Conservation (phyloP, 2,888 invertebrate genomes). For the Boloria selene region DNA sequence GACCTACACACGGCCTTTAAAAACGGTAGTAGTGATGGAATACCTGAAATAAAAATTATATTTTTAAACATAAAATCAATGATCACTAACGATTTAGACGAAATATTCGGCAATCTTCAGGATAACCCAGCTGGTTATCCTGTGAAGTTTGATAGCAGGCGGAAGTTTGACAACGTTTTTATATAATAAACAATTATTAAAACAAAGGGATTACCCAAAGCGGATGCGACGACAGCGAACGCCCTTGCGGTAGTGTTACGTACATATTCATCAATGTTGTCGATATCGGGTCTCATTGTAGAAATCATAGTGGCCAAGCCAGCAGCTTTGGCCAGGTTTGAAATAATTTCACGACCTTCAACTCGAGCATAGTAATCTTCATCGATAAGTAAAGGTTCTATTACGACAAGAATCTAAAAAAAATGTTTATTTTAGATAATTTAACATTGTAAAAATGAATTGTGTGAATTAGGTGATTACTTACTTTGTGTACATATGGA, state of each 20-base stretch:
- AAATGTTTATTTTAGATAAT: slow-evolving; percentile 17
- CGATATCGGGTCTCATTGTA: slow-evolving; percentile 99
- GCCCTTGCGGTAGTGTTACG: slow-evolving; percentile 99
- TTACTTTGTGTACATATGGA: slow-evolving; percentile 98
- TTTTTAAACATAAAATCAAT: no score
- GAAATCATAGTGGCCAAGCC: slow-evolving; percentile 99
- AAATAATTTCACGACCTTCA: slow-evolving; percentile 99
- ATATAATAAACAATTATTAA: no score
- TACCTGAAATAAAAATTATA: slow-evolving; percentile 70
- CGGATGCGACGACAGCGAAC: slow-evolving; percentile 99
- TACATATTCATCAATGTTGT: slow-evolving; percentile 99
- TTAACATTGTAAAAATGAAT: not conserved
- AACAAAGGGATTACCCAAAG: slow-evolving; percentile 85
- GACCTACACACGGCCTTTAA: slow-evolving; percentile 99
- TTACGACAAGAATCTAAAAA: slow-evolving; percentile 95
- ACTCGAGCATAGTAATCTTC: slow-evolving; percentile 99
- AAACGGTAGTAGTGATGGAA: slow-evolving; percentile 98
- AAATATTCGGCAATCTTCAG: no score
- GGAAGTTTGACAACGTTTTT: no score
- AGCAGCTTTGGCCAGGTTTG: slow-evolving; percentile 99
- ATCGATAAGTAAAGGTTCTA: slow-evolving; percentile 98
- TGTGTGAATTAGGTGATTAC: slow-evolving; percentile 23
- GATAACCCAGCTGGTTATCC: no score
- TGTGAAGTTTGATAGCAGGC: no score
- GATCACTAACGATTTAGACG: no score